Evolutionary conservation across 2,797 vertebrate species (phyloP).

Genomic region (Mastacembelus armatus): DNA sequence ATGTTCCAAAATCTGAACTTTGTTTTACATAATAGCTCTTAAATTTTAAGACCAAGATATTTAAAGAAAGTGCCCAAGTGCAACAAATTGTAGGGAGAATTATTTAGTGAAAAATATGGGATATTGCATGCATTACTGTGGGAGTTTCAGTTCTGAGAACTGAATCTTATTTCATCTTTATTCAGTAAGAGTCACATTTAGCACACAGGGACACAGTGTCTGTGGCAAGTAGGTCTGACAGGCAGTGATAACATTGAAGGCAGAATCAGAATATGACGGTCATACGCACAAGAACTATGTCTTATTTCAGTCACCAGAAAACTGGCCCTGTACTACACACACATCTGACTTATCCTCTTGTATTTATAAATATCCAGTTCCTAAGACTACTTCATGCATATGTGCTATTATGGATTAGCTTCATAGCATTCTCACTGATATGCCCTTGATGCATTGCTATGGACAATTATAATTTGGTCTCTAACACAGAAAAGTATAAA

Average conservation of each 20-base stretch:
- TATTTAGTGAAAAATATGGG: background rate
- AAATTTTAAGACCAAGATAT: background rate
- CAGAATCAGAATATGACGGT: conserved; percentile 10
- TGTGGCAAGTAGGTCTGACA: conserved; percentile 58
- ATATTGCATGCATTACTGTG: background rate
- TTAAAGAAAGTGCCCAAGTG: background rate
- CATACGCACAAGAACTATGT: conserved; percentile 31
- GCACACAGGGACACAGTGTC: conserved; percentile 32
- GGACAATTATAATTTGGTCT: background rate
- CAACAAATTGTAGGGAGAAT: background rate
- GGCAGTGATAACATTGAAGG: conserved; percentile 59
- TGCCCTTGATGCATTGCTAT: background rate
- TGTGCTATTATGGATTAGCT: too few relatives aligned
- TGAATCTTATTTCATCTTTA: conserved; percentile 33
- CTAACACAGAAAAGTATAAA: background rate
- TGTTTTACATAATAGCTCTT: background rate
- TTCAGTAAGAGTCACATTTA: conserved; percentile 32
- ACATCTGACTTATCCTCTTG: conserved; percentile 12
- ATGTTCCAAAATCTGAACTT: background rate
- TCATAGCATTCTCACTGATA: conserved; percentile 17
- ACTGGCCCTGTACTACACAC: conserved; percentile 31
- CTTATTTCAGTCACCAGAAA: conserved; percentile 48
- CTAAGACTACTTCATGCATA: conserved; percentile 3
- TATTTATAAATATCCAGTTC: conserved; percentile 48
- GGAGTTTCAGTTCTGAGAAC: background rate